phyloP scores from a whole-genome alignment of 1,140 invertebrate genomes.

The Caenorhabditis tropicalis region DNA sequence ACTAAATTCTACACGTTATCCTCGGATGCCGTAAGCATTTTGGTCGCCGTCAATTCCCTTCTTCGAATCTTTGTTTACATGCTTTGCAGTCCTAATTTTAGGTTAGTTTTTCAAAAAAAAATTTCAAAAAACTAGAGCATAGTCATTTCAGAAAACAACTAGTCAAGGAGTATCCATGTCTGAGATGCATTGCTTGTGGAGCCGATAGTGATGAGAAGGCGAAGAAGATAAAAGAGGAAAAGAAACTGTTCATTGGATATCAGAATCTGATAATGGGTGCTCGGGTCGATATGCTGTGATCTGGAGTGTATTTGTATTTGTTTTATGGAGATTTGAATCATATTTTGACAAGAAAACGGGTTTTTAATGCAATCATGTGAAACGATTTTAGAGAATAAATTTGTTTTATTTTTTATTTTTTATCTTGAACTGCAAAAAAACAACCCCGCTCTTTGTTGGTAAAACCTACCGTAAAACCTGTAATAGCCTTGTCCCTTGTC shows the following conservation, averaged over 20 bases:
- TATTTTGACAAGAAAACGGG: too few relatives aligned
- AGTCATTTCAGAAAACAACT: constrained; percentile 49
- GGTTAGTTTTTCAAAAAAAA: neutral
- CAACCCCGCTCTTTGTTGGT: too few relatives aligned
- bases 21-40: constrained; percentile 62
- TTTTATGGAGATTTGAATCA: too few relatives aligned
- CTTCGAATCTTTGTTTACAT: constrained; percentile 63
- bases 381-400: neutral
- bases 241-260: constrained; percentile 40
- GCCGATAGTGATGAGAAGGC: neutral
- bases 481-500: too few relatives aligned
- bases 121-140: neutral
- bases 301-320: neutral
- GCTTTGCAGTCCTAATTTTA: constrained; percentile 62
- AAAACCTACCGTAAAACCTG: too few relatives aligned
- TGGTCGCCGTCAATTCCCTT: constrained; percentile 61
- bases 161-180: constrained; percentile 26
- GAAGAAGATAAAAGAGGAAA: constrained; percentile 30
- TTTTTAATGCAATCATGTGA: neutral
- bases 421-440: too few relatives aligned
- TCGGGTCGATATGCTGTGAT: constrained; percentile 29
- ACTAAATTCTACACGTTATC: constrained; percentile 64
- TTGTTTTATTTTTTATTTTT: neutral
- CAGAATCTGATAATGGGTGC: constrained; percentile 47
- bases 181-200: constrained; percentile 42